Conservation (phyloP, 2,797 vertebrate species). For the Carapus acus region DNA sequence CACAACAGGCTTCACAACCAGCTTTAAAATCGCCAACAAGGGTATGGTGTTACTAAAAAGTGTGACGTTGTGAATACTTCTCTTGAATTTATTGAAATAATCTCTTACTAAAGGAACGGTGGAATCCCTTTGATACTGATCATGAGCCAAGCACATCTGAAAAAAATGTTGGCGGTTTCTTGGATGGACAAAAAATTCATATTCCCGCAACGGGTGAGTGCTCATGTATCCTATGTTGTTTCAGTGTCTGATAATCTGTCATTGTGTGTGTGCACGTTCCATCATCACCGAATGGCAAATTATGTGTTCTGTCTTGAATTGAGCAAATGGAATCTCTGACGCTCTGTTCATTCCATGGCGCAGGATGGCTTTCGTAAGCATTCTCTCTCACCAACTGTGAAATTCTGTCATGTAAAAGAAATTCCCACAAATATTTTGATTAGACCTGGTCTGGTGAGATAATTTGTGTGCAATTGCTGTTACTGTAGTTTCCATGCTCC, state of each 20-base stretch:
- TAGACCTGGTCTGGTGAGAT: too few species aligned
- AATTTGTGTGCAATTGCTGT: too few species aligned
- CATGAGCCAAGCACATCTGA: conserved; percentile 31
- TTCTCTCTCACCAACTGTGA: conserved; percentile 17
- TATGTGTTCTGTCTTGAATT: conserved; percentile 50
- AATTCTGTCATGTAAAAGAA: neutral
- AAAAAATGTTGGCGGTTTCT: conserved; percentile 27
- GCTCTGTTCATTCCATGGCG: too few species aligned
- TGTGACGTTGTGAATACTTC: too few species aligned
- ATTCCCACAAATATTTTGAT: conserved; percentile 6
- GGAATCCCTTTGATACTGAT: conserved; percentile 82
- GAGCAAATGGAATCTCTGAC: too few species aligned
- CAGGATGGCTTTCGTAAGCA: conserved; percentile 35
- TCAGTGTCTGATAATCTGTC: too few species aligned
- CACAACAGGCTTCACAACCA: conserved; percentile 41
- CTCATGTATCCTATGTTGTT: neutral
- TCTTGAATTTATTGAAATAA: too few species aligned
- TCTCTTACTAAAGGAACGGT: conserved; percentile 71
- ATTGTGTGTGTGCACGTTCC: neutral
- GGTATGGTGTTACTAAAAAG: too few species aligned
- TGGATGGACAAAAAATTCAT: conserved; percentile 41
- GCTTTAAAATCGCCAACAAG: too few species aligned
- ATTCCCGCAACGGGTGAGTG: conserved; percentile 49
- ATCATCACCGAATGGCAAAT: conserved; percentile 29
- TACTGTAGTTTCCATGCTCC: too few species aligned